Evolutionary conservation across 2,797 vertebrate species (phyloP).

Genomic region (Tarsius wallacei): DNA sequence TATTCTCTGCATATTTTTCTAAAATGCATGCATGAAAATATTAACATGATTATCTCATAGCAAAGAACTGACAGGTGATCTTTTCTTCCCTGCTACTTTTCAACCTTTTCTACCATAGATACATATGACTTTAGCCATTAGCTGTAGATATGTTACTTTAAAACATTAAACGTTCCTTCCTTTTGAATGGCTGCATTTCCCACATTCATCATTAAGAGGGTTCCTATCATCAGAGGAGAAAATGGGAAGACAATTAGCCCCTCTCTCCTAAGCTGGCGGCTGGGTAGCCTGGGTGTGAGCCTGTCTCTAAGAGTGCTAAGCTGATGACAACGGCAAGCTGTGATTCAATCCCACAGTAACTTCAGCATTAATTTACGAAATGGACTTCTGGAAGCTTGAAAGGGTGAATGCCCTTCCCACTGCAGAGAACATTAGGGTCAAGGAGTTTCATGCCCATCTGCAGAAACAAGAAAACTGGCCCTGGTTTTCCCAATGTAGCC

Average conservation of each 20-base stretch:
- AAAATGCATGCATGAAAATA: neutral
- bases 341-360: neutral
- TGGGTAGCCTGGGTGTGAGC: neutral
- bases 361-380: slow-evolving; percentile 43
- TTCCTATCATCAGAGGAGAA: slow-evolving; percentile 1
- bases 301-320: neutral
- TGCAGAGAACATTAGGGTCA: neutral
- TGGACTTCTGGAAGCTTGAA: slow-evolving; percentile 29
- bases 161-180: neutral
- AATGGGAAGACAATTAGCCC: neutral
- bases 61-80: neutral
- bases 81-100: slow-evolving; percentile 45
- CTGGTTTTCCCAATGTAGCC: neutral
- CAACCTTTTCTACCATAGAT: neutral
- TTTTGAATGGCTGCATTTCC: slow-evolving; percentile 10
- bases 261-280: neutral
- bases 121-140: neutral
- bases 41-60: neutral
- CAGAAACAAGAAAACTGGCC: slow-evolving; percentile 1
- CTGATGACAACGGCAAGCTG: slow-evolving; percentile 29
- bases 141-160: neutral
- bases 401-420: slow-evolving; percentile 15
- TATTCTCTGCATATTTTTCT: neutral
- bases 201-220: neutral
- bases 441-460: neutral